Evolutionary conservation across 2,797 vertebrate genomes (phyloP), one percentile per base, ranked within the genome.

Genomic region (Acanthurus leucopareius): DNA sequence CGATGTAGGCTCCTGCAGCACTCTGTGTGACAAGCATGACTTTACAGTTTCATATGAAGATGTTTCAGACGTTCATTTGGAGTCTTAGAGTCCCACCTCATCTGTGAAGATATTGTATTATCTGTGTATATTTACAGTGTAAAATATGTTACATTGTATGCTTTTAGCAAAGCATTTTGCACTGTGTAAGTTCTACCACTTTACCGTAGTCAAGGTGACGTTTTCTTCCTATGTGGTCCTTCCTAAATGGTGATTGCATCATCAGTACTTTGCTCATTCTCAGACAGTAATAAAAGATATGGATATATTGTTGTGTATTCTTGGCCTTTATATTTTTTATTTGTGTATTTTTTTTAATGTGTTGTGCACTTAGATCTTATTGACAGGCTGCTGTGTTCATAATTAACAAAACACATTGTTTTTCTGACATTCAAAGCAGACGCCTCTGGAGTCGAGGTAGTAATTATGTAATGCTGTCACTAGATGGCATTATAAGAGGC

Each of bases 11-110:
- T 56, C 64, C 75, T n/a, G 57, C 92, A 83, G 89, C 90, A 74
- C 89, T 88, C 81, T 72, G 72, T 87, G 82, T 87, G 90, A 83
- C 75, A 19, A 85, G 93, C 92, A 94, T 93, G 93, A 89, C 89
- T 81, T 89, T 76, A 79, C 74, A 66, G 10, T 84, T 87, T 86
- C 78, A 82, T 64, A 82, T 73, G 75, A 82, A 69, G 84, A 88
- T 80, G 19, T 86, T 83, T 75, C 76, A 65, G 8, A 70, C 72
- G 32, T 71, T 85, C 75, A 53, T 85, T 66, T 60, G 28, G 79
- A 88, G 80, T 65, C 82, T 75, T 79, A 58, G 61, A 80, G 83
- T 87, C 82, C 86, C 52, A 35, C 83, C 70, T 86, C 87, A 84
- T 69, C 63, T 85, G 89, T 90, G 85, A 85, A 86, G 80, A 85